Base-by-base conservation (phyloP, 2,888 invertebrate genomes). In the Tinea pellionella region DNA sequence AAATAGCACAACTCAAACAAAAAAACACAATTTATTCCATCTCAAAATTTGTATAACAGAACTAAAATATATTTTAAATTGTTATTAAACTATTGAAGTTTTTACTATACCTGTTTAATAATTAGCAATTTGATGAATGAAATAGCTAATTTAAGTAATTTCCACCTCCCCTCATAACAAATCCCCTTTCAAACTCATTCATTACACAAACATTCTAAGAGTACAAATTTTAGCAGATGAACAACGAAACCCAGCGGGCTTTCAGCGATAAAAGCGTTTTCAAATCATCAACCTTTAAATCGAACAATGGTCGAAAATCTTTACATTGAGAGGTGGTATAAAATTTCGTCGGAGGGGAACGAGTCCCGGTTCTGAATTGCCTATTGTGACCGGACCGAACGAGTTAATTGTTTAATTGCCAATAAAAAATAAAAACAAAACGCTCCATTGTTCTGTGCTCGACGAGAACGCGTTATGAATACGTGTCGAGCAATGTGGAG, bases 401-500 rank as follows among this genome's bases (percentile, higher is more conserved):
- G 78, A 81, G 77, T 79, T 85, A 86, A 86, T 86, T 87, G 86
- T 86, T 80, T 86, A 85, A 87, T 87, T 80, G 80, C 75, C 78
- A 85, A 85, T 86, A 85, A 87, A 80, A 63, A 87, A 80, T 77
- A 78, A 85, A 81, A 85, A 77, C 72, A 74, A 67, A 71, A 68
- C 75, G 19, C 4, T n/a, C 61, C 62, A 59, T 62, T 62, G 61
- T 72, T 67, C 32, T 13, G 15, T 15, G n/a, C 57, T 15, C 32
- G 57, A 13, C 15, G 30, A n/a, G 57, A 15, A 32, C 24, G n/a
- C 29, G 55, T 19, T 57, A 32, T 57, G 57, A 57, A 57, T 57
- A 57, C 30, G 32, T 32, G 57, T 57, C 7, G 29, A 55, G 29
- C 55, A 13, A 24, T 19, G 24, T 13, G 47, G 47, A 53, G 53